Conservation (phyloP, 2,113 vertebrate species). For the Rhodinocichla rosea region DNA sequence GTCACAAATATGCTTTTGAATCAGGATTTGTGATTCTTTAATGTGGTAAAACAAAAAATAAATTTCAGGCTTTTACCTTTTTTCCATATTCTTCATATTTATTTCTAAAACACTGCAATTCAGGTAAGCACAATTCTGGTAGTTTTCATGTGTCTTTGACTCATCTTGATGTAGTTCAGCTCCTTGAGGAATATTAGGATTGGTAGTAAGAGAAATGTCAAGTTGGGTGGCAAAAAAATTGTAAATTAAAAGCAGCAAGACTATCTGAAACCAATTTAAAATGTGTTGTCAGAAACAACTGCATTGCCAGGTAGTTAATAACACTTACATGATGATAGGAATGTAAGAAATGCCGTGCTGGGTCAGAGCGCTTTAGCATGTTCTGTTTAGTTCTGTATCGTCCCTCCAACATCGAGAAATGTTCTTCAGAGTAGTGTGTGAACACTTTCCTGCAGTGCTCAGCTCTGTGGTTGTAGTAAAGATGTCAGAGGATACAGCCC, state of each 20-base stretch:
- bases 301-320: not conserved
- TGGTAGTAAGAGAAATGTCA: not conserved
- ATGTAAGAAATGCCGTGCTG: not conserved
- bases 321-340: not conserved
- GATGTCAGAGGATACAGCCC: not conserved
- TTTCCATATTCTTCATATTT: not conserved
- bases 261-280: not conserved
- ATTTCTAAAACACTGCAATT: not conserved
- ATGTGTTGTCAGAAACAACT: not conserved
- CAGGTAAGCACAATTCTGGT: not conserved
- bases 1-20: not conserved
- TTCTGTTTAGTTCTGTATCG: not conserved
- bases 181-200: not conserved
- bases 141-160: not conserved
- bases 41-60: not conserved
- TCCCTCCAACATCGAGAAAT: not conserved
- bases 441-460: not conserved
- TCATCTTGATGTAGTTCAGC: not conserved
- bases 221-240: not conserved
- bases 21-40: not conserved
- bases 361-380: not conserved
- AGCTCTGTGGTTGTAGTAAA: not conserved
- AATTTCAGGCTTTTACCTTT: not conserved
- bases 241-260: not conserved
- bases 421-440: not conserved